These are phyloP conservation scores for Diarsia brunnea DNA, from an alignment of 2,888 invertebrate species.

Conservation along the genomic window DNA sequence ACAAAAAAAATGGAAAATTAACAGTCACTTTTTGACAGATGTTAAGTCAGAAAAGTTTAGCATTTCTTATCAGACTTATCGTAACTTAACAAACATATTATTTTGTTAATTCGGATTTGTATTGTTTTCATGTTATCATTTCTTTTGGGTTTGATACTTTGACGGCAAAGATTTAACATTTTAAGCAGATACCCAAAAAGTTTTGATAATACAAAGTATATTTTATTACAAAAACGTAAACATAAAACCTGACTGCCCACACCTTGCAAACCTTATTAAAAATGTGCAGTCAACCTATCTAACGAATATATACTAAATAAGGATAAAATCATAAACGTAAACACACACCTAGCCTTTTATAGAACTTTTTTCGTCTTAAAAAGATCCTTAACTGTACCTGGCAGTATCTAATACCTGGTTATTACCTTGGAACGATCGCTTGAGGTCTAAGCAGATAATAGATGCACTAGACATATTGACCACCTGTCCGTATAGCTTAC, in stretches of 20 bases:
- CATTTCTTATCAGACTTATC: no score
- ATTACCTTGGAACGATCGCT: slow-evolving; percentile 36
- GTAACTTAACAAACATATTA: no score
- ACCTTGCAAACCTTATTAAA: slow-evolving; percentile 43
- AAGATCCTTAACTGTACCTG: slow-evolving; percentile 33
- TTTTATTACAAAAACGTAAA: slow-evolving; percentile 3
- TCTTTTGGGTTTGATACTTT: not conserved
- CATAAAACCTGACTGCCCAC: slow-evolving; percentile 6
- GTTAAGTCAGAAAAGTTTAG: no score
- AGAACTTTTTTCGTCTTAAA: slow-evolving; percentile 29
- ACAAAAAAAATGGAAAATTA: not conserved
- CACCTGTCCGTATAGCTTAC: slow-evolving; percentile 36
- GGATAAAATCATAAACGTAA: slow-evolving; percentile 38
- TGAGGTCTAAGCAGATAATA: slow-evolving; percentile 13
- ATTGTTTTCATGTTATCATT: not conserved
- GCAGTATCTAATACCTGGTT: slow-evolving; percentile 38
- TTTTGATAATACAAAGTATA: no score
- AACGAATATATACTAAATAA: slow-evolving; percentile 22
- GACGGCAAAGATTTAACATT: no score
- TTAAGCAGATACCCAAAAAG: no score
- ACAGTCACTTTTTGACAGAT: not conserved
- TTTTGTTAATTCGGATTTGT: no score
- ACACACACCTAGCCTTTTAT: not conserved
- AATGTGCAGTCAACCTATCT: not conserved
- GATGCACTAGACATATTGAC: slow-evolving; percentile 8